Percentiles rank a stretch among this genome's conserved stretches.
These are phyloP conservation scores for Vesta saturnalis DNA, from an alignment of 2,888 invertebrate species.

Conservation along the genomic window DNA sequence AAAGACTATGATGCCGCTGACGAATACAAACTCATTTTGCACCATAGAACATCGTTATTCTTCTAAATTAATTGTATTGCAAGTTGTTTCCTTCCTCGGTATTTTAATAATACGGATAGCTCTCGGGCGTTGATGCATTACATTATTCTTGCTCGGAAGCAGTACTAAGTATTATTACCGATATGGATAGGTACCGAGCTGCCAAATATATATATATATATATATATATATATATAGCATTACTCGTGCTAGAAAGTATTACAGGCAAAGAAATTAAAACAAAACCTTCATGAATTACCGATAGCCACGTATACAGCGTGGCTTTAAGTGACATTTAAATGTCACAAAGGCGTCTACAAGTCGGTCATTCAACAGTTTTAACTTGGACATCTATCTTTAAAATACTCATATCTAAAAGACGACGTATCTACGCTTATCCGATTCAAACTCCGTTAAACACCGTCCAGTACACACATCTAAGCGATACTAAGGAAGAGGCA, in stretches of 20 bases:
- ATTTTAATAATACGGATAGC: conserved; percentile 31
- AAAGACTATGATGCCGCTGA: conserved; percentile 6
- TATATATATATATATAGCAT: too few relatives aligned
- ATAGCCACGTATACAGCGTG: conserved; percentile 30
- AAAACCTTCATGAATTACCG: conserved; percentile 23
- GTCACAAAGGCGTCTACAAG: conserved; percentile 46
- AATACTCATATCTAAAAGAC: conserved; percentile 12
- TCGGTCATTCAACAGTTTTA: conserved; percentile 23
- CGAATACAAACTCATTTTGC: conserved; percentile 14
- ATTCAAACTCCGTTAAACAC: conserved; percentile 31
- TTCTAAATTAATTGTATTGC: conserved; percentile 19
- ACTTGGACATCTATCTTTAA: conserved; percentile 25
- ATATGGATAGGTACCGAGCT: neutral
- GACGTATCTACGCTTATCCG: conserved; percentile 16
- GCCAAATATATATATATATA: too few relatives aligned
- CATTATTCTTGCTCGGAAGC: conserved; percentile 2
- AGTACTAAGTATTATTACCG: conserved; percentile 1
- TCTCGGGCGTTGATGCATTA: conserved; percentile 12
- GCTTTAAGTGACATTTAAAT: conserved; percentile 55
- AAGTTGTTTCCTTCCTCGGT: conserved; percentile 11
- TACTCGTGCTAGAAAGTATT: too few relatives aligned
- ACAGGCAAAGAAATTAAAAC: too few relatives aligned
- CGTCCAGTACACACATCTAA: conserved; percentile 30
- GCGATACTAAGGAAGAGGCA: conserved; percentile 33
- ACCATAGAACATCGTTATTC: conserved; percentile 19